Evolutionary conservation across 2,797 vertebrate species (phyloP).

Genomic region (Rhadinocentrus ornatus): DNA sequence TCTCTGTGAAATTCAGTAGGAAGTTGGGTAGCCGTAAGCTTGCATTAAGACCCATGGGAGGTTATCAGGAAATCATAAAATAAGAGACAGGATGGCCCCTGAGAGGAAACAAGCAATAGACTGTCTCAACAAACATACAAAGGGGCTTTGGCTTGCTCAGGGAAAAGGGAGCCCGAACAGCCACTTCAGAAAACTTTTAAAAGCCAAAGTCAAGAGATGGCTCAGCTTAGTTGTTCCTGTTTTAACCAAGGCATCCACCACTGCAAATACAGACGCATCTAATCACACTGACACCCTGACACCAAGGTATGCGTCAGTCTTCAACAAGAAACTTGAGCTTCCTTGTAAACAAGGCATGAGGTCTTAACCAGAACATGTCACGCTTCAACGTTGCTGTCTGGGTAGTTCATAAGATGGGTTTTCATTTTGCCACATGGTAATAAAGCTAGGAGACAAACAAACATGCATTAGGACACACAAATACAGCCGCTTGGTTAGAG

Average conservation of each 20-base stretch:
- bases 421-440: conserved; percentile 40
- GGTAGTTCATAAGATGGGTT: conserved; percentile 48
- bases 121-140: conserved; percentile 70
- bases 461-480: conserved; percentile 47
- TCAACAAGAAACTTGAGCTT: conserved; percentile 41
- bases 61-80: conserved; percentile 80
- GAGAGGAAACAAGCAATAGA: conserved; percentile 67
- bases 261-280: conserved; percentile 23
- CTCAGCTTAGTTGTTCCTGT: conserved; percentile 27
- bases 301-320: conserved; percentile 27
- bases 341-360: conserved; percentile 64
- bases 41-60: conserved; percentile 69
- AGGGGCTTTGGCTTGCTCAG: conserved; percentile 46
- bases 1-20: conserved; percentile 75
- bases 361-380: conserved; percentile 66
- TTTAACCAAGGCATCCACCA: conserved; percentile 23
- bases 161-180: conserved; percentile 41
- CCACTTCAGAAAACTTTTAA: conserved; percentile 47
- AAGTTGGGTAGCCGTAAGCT: conserved; percentile 67
- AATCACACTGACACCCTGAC: conserved; percentile 45
- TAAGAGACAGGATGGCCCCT: conserved; percentile 70
- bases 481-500: conserved; percentile 45
- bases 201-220: conserved; percentile 48
- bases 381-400: conserved; percentile 50
- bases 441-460: conserved; percentile 55